Conservation (phyloP, 2,888 invertebrate species). For the Parnassius smintheus region DNA sequence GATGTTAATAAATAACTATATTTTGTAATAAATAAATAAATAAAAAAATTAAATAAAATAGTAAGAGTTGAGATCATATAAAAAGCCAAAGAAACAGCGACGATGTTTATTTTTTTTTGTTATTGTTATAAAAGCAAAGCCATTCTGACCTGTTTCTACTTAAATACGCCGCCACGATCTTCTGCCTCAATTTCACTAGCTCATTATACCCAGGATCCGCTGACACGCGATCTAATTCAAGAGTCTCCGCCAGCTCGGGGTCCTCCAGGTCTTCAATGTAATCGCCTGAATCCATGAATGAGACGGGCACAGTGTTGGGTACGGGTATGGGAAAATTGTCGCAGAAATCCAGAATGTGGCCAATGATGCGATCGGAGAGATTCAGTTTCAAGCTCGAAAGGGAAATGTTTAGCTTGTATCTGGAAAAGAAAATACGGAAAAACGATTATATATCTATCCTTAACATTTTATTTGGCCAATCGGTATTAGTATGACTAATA, state of each 20-base stretch:
- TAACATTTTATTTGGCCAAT: too few relatives aligned
- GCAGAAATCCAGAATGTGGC: constrained; percentile 83
- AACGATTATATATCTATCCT: too few relatives aligned
- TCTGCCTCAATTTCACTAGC: constrained; percentile 63
- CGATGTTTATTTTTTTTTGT: too few relatives aligned
- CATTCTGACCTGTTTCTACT: constrained; percentile 57
- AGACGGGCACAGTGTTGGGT: constrained; percentile 71
- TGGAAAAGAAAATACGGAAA: constrained; percentile 53
- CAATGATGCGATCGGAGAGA: constrained; percentile 86
- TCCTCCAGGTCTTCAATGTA: constrained; percentile 59
- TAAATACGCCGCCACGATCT: constrained; percentile 69
- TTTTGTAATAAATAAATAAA: too few relatives aligned
- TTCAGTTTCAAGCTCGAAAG: constrained; percentile 87
- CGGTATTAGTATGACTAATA: too few relatives aligned
- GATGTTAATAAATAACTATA: too few relatives aligned
- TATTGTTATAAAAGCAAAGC: too few relatives aligned
- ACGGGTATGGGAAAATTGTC: constrained; percentile 72
- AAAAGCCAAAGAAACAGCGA: too few relatives aligned
- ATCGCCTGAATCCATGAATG: constrained; percentile 70
- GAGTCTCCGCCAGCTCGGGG: constrained; percentile 48
- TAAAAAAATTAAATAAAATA: too few relatives aligned
- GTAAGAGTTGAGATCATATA: too few relatives aligned
- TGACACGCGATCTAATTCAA: constrained; percentile 55
- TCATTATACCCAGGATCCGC: constrained; percentile 65
- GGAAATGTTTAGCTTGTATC: constrained; percentile 88